A percentile compares a stretch with the other conserved stretches of the same genome.
phyloP scores from a whole-genome alignment of 2,797 vertebrate genomes.

The Furcifer pardalis region DNA sequence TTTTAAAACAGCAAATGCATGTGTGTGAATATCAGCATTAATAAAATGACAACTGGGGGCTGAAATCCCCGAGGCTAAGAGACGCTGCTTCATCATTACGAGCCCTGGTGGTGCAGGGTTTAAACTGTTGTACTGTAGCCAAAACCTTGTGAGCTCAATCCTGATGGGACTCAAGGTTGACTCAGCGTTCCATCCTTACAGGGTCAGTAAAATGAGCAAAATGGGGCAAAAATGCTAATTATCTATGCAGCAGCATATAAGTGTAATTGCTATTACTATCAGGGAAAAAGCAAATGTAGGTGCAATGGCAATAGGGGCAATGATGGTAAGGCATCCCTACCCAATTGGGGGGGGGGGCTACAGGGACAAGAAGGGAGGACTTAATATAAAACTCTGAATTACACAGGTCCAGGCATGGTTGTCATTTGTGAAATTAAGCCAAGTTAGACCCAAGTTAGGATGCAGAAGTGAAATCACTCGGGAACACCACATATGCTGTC shows the following conservation, averaged over 20 bases:
- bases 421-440: not conserved
- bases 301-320: not conserved
- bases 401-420: not conserved
- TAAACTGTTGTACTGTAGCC: too few relatives aligned
- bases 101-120: too few relatives aligned
- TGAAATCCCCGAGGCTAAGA: not conserved
- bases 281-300: constrained; percentile 8
- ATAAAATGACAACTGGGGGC: not conserved
- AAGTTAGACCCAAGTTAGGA: not conserved
- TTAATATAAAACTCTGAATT: not conserved
- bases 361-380: not conserved
- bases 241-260: too few relatives aligned
- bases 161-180: too few relatives aligned
- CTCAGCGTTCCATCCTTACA: too few relatives aligned
- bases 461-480: not conserved
- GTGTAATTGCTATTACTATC: too few relatives aligned
- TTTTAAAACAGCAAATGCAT: not conserved
- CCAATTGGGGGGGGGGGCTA: not conserved
- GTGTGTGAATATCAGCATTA: constrained; percentile 7
- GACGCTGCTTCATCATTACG: not conserved
- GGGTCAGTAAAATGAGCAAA: too few relatives aligned
- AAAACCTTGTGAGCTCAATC: too few relatives aligned
- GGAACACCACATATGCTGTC: not conserved
- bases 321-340: not conserved
- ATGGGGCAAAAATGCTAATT: too few relatives aligned